phyloP scores from a whole-genome alignment of 1,140 invertebrate genomes.

The Magallana ariakensis region DNA sequence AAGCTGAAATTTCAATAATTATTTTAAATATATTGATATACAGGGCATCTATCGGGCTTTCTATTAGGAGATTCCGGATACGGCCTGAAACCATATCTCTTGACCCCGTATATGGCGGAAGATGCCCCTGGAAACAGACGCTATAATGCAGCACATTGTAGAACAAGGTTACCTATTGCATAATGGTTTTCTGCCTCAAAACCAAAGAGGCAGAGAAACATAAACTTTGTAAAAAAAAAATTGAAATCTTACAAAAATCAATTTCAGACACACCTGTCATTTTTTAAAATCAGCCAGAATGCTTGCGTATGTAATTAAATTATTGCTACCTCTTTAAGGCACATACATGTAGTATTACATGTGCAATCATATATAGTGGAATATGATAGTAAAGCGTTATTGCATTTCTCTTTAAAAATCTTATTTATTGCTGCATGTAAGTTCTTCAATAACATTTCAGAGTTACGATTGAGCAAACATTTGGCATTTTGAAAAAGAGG shows the following conservation, averaged over 20 bases:
- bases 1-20: not conserved
- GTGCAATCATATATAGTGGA: too few species aligned
- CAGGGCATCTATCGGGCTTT: slow-evolving; percentile 43
- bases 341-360: too few species aligned
- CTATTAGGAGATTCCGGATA: slow-evolving; percentile 48
- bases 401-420: not conserved
- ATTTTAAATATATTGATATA: not conserved
- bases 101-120: slow-evolving; percentile 43
- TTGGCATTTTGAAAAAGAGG: slow-evolving; percentile 47
- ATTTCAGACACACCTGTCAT: not conserved
- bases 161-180: slow-evolving; percentile 25
- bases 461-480: slow-evolving; percentile 47
- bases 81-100: slow-evolving; percentile 6
- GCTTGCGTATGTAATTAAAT: too few species aligned
- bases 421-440: not conserved
- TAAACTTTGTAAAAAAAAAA: not conserved
- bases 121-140: not conserved
- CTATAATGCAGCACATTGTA: slow-evolving; percentile 37
- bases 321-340: too few species aligned
- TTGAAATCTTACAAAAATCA: not conserved
- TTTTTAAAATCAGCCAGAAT: not conserved
- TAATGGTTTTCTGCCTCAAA: not conserved
- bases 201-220: not conserved
- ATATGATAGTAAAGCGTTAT: not conserved
- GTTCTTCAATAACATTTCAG: not conserved